Conservation (phyloP, 2,113 vertebrate genomes). For the Oenanthe oenanthe region DNA sequence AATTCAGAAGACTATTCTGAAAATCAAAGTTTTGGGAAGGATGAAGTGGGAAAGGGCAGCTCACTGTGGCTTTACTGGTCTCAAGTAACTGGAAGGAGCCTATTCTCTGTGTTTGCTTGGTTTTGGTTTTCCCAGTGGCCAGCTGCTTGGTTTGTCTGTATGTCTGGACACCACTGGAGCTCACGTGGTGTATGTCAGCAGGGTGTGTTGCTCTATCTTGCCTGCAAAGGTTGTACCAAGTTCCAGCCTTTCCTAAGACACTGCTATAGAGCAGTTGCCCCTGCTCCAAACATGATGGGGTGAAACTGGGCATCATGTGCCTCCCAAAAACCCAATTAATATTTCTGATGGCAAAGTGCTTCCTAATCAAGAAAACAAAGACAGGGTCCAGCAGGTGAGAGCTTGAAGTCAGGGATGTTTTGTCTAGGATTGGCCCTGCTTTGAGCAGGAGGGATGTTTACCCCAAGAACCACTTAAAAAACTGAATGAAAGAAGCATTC, state of each 20-base stretch:
- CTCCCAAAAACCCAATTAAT: background rate
- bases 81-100: background rate
- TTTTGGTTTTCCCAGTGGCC: background rate
- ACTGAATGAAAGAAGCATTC: background rate
- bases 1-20: background rate
- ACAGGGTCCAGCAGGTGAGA: background rate
- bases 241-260: background rate
- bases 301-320: background rate
- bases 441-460: background rate
- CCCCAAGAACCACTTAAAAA: background rate
- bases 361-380: background rate
- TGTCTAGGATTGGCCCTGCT: background rate
- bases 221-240: background rate
- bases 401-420: background rate
- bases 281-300: background rate
- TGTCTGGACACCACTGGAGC: background rate
- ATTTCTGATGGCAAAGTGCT: background rate
- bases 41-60: background rate
- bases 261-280: background rate
- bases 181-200: background rate
- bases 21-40: background rate
- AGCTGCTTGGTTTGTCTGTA: background rate
- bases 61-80: background rate
- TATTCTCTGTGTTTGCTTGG: background rate
- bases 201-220: background rate